These are phyloP conservation scores for Nasonia oneida DNA, from an alignment of 2,888 invertebrate genomes.

Conservation along the genomic window DNA sequence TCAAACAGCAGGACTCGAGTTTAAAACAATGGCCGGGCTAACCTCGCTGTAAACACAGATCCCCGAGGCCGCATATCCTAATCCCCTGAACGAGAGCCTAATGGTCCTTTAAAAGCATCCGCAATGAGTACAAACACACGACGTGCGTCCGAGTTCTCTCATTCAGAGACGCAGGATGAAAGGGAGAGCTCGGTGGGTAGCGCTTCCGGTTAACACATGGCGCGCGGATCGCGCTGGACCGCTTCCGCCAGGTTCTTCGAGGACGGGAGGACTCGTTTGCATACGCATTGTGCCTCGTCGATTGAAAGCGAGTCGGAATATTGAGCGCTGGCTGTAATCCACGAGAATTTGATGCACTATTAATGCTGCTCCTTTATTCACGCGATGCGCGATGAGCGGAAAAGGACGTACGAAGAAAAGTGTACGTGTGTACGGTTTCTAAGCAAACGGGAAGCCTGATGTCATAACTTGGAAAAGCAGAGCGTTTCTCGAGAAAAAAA, in stretches of 20 bases:
- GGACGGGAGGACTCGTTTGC: conserved; percentile 28
- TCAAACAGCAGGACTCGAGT: no score
- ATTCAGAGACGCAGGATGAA: conserved; percentile 47
- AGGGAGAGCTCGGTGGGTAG: conserved; percentile 54
- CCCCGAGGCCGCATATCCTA: neutral
- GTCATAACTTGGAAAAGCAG: neutral
- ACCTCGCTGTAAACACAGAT: neutral
- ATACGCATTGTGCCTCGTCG: neutral
- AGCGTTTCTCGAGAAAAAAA: neutral
- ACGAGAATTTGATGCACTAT: neutral
- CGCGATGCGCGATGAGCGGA: neutral
- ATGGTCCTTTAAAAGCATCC: conserved; percentile 20
- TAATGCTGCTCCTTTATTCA: no score
- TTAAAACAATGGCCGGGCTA: neutral
- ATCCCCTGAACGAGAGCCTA: neutral
- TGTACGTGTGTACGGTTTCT: neutral
- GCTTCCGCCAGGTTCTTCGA: conserved; percentile 66
- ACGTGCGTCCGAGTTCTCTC: conserved; percentile 2
- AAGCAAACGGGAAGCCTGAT: neutral
- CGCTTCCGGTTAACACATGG: conserved; percentile 71
- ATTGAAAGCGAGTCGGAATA: neutral
- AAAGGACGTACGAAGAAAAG: neutral
- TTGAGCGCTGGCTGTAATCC: neutral
- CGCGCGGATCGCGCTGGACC: conserved; percentile 65
- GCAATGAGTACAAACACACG: neutral